These are phyloP conservation scores for Acronicta aceris DNA, from an alignment of 2,888 invertebrate genomes.

Conservation along the genomic window DNA sequence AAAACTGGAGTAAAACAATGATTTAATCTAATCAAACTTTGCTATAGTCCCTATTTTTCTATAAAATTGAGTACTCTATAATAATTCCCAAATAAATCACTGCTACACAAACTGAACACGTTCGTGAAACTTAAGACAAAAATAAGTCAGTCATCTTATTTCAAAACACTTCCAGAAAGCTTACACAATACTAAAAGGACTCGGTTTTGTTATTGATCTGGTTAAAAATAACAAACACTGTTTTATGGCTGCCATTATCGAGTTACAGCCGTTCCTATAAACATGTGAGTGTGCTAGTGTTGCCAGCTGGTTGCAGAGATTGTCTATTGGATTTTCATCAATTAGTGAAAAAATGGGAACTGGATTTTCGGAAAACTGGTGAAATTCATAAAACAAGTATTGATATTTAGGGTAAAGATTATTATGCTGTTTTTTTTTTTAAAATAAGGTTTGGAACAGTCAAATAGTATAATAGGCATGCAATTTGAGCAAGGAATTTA, in stretches of 20 bases:
- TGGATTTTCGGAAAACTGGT: no score
- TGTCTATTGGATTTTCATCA: constrained; percentile 15
- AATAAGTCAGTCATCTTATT: constrained; percentile 27
- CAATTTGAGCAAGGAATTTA: not conserved
- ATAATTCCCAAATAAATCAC: not conserved
- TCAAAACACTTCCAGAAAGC: constrained; percentile 52
- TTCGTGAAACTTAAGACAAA: constrained; percentile 10
- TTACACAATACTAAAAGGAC: constrained; percentile 49
- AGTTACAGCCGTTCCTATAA: constrained; percentile 67
- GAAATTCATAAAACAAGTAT: no score
- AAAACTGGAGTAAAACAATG: no score
- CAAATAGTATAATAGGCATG: no score
- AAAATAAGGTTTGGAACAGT: no score
- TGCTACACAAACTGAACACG: not conserved
- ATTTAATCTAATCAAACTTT: no score
- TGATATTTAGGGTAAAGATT: no score
- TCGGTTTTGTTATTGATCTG: constrained; percentile 78
- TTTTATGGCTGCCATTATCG: constrained; percentile 78
- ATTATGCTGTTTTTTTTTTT: no score
- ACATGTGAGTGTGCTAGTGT: constrained; percentile 55
- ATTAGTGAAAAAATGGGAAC: not conserved
- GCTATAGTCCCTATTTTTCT: no score
- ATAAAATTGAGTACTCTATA: no score
- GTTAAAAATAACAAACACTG: constrained; percentile 80
- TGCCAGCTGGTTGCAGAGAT: constrained; percentile 47